A percentile compares a stretch with the other conserved stretches of the same genome.
phyloP scores from a whole-genome alignment of 2,888 invertebrate genomes.

The Eledone cirrhosa region DNA sequence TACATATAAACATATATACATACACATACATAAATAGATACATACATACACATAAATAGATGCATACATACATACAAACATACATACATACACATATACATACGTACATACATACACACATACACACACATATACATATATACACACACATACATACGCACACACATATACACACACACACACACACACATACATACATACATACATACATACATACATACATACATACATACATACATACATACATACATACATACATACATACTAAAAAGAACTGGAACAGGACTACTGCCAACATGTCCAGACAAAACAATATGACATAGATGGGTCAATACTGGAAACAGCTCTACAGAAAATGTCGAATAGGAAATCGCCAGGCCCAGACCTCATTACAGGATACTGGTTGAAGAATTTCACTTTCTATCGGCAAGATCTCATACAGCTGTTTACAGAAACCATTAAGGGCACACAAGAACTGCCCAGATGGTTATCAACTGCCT shows the following conservation, averaged over 20 bases:
- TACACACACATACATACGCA: background rate
- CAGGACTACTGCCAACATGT: too few relatives aligned
- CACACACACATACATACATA: background rate
- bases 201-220: background rate
- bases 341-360: too few relatives aligned
- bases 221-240: background rate
- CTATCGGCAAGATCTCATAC: too few relatives aligned
- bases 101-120: background rate
- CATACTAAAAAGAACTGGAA: too few relatives aligned
- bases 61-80: background rate
- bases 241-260: background rate
- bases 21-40: background rate
- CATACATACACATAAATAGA: background rate
- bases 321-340: too few relatives aligned
- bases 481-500: too few relatives aligned
- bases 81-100: background rate
- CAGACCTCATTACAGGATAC: too few relatives aligned
- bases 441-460: too few relatives aligned
- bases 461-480: too few relatives aligned
- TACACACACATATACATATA: background rate
- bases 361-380: too few relatives aligned
- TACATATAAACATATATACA: background rate
- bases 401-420: too few relatives aligned
- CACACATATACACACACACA: background rate
- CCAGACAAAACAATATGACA: too few relatives aligned